Evolutionary conservation across 2,797 vertebrate genomes (phyloP), one percentile per base, ranked within the genome.

Genomic region (Hydrolagus colliei): DNA sequence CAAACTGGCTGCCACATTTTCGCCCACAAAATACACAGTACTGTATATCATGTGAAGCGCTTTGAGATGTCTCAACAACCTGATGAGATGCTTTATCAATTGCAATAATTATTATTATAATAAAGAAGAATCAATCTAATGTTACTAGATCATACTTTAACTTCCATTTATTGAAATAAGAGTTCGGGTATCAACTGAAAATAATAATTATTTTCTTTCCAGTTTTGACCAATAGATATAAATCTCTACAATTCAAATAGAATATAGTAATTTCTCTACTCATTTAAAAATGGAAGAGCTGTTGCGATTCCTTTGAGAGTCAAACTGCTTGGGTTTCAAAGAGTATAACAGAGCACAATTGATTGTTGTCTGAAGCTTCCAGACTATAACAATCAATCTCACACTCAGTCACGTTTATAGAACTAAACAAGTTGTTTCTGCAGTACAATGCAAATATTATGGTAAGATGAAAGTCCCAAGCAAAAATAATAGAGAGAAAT

Each of bases 311-410:
- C 65, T 41, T 61, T 41, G 32, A 18, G 32, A 84, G 4, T 35
- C 32, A 82, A 67, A 82, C 63, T 65, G 27, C 9, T 71, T 18
- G 79, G 32, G 10, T 71, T 84, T 71, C 32, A 16, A 84, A 32
- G 35, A n/a, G 32, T 84, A 71, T 32, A 16, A 80, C 22, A 2
- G 14, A 71, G 32, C 32, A 71, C 41, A 71, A 18, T 84, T 84
- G 65, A 71, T 84, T 84, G 65, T 84, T 71, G 32, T 68, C 65
- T 82, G 79, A 67, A 82, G 79, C n/a, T 65, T 84, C 32, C 14
- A 9, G 32, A 41, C 27, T 71, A 84, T 67, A 67, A 84, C 79
- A 68, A 71, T 35, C 79, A 84, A 35, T n/a, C 11, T 4, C 5
- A 5, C 71, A 35, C 18, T 41, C 32, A 84, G 32, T 71, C 71